Conservation (phyloP, 2,888 invertebrate species). For the Idaea dimidiata region DNA sequence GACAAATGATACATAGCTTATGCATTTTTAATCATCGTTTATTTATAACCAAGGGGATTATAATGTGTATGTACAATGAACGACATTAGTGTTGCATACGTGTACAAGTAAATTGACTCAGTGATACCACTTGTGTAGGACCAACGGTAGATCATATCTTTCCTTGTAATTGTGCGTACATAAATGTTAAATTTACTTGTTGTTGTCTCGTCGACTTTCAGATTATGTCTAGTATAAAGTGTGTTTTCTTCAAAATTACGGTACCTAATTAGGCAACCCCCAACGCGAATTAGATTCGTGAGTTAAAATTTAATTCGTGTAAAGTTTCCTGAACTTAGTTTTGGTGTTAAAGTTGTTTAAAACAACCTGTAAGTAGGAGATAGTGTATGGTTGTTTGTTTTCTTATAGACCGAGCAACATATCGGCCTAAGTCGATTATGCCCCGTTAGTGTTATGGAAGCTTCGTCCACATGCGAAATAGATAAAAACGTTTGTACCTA, state of each 20-base stretch:
- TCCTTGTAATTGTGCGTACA: conserved; percentile 8
- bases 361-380: not conserved
- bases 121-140: conserved; percentile 25
- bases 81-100: not conserved
- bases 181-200: conserved; percentile 11
- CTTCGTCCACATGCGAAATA: not conserved
- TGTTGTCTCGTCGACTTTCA: conserved; percentile 4
- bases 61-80: too few species aligned
- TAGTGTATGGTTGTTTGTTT: not conserved
- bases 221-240: not conserved
- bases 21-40: too few species aligned
- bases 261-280: not conserved
- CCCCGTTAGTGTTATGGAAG: not conserved
- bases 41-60: too few species aligned
- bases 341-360: conserved; percentile 4
- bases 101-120: conserved; percentile 6
- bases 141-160: conserved; percentile 38
- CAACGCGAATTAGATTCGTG: conserved; percentile 5
- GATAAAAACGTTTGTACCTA: too few species aligned
- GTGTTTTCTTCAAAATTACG: not conserved
- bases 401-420: not conserved
- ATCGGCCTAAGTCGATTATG: not conserved
- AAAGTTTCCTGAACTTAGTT: not conserved
- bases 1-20: too few species aligned
- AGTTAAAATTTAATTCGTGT: not conserved